Percentiles rank a stretch among this genome's conserved stretches.
Evolutionary conservation across 2,797 vertebrate genomes (phyloP).

Genomic region (Schizopygopsis malacanthus): DNA sequence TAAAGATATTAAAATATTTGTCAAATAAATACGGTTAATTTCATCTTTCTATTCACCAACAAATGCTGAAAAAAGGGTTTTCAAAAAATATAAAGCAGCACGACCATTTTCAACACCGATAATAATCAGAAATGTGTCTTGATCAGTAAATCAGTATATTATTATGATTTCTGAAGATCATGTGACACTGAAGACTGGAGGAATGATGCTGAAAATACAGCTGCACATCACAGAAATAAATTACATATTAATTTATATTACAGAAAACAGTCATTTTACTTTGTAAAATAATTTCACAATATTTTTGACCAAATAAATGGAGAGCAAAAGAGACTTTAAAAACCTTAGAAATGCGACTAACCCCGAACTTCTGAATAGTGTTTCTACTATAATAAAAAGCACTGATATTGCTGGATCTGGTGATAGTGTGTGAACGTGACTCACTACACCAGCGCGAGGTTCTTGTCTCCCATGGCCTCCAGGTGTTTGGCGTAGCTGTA

Average conservation of each 20-base stretch:
- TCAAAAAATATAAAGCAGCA: neutral
- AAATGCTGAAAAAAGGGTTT: neutral
- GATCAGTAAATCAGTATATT: neutral
- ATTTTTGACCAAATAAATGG: neutral
- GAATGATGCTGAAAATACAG: neutral
- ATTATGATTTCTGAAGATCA: neutral
- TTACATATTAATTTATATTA: neutral
- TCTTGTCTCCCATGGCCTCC: constrained; percentile 83
- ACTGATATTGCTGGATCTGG: neutral
- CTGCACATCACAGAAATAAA: neutral
- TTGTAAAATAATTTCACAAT: neutral
- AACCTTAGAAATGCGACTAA: neutral
- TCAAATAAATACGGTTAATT: no score
- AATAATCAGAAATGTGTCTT: neutral
- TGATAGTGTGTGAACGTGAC: constrained; percentile 48
- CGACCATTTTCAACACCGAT: neutral
- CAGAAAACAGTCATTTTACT: neutral
- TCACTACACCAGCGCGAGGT: constrained; percentile 85
- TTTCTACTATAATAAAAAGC: neutral
- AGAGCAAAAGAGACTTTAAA: neutral
- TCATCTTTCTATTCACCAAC: no score
- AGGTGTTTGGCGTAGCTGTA: constrained; percentile 92
- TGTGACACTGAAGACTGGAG: constrained; percentile 6
- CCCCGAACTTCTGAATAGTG: neutral
- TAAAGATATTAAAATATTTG: no score